phyloP scores from a whole-genome alignment of 2,888 invertebrate genomes.

The Pecten maximus region DNA sequence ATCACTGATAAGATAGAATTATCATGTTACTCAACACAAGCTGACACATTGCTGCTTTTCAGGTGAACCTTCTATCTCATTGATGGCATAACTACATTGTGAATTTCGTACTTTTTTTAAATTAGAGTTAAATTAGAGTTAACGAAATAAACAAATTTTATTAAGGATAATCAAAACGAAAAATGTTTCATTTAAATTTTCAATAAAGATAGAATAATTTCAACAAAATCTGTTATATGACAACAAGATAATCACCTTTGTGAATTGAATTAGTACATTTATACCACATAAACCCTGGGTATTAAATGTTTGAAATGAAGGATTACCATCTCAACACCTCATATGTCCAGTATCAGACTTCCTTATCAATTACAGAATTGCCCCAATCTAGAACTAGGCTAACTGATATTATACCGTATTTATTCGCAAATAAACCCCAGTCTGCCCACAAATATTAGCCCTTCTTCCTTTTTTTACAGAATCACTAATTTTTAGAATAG shows the following conservation, averaged over 20 bases:
- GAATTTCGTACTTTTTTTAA: not conserved
- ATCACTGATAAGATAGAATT: not conserved
- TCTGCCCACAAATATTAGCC: no score
- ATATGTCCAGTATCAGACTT: not conserved
- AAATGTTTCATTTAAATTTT: not conserved
- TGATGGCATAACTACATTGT: not conserved
- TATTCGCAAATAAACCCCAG: no score
- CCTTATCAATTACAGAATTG: not conserved
- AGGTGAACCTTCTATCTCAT: not conserved
- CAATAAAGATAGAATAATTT: not conserved
- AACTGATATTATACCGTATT: no score
- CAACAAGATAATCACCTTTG: not conserved
- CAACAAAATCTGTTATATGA: not conserved
- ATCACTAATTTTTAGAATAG: no score
- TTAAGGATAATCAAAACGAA: not conserved
- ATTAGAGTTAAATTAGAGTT: not conserved
- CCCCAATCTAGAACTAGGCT: not conserved
- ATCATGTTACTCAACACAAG: conserved; percentile 15
- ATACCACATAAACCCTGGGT: not conserved
- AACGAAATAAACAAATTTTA: not conserved
- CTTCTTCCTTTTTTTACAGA: no score
- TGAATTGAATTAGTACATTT: not conserved
- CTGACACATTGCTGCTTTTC: not conserved
- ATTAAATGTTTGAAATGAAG: not conserved
- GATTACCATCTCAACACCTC: not conserved